These are phyloP conservation scores for Agapornis roseicollis DNA, from an alignment of 2,113 vertebrate genomes.

Conservation along the genomic window DNA sequence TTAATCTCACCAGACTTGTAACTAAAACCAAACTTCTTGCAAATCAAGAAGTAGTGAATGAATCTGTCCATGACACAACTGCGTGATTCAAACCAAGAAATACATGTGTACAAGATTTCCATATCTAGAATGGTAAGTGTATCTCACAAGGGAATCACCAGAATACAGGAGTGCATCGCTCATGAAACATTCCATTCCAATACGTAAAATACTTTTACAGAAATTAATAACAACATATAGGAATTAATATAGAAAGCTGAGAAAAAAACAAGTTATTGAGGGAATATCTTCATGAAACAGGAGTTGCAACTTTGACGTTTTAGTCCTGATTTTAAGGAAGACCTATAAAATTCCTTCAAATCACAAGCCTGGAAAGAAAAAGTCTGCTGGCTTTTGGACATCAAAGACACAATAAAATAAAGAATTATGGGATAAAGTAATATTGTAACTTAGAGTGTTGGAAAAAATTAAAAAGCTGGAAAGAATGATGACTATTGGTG, in stretches of 20 bases:
- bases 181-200: background rate
- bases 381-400: background rate
- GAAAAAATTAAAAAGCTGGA: background rate
- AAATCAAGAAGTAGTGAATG: background rate
- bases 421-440: background rate
- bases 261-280: background rate
- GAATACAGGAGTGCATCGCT: background rate
- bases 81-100: rapidly evolving
- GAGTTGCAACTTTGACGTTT: background rate
- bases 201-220: background rate
- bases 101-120: background rate
- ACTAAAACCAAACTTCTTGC: background rate
- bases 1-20: background rate
- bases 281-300: background rate
- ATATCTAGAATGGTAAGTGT: background rate
- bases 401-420: background rate
- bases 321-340: background rate
- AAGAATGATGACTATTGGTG: background rate
- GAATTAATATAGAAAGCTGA: background rate
- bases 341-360: background rate
- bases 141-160: background rate
- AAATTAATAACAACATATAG: background rate
- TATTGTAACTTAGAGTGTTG: background rate
- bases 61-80: background rate
- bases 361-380: background rate